Conservation (phyloP, 2,113 vertebrate species). For the Cinclus mexicanus region DNA sequence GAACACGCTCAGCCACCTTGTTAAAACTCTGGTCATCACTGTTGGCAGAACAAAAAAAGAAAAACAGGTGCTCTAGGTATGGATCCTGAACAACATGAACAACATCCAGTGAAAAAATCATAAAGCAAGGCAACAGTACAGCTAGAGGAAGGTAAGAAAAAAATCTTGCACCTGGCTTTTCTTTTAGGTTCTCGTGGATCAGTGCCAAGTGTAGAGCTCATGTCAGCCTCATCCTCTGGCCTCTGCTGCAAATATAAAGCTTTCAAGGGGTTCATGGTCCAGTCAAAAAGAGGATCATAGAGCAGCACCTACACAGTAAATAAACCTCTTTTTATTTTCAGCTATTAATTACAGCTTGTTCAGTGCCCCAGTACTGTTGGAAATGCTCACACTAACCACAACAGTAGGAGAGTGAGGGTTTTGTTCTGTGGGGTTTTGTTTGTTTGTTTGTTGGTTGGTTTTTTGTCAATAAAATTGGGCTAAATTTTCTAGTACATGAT, state of each 20-base stretch:
- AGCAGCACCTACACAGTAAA: conserved; percentile 84
- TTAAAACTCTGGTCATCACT: conserved; percentile 90
- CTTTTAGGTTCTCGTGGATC: conserved; percentile 80
- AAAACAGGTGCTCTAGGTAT: neutral
- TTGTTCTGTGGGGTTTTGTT: neutral
- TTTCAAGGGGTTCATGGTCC: conserved; percentile 98
- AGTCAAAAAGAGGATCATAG: conserved; percentile 96
- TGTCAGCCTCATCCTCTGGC: conserved; percentile 89
- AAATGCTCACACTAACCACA: neutral
- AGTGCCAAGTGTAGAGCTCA: conserved; percentile 79
- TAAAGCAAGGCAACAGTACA: neutral
- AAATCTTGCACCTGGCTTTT: conserved; percentile 78
- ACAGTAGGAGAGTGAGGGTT: neutral
- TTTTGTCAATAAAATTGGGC: neutral
- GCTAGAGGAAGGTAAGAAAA: neutral
- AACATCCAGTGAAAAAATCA: neutral
- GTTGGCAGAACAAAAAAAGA: conserved; percentile 23
- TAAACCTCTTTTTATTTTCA: neutral
- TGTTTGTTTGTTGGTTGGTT: neutral
- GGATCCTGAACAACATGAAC: neutral
- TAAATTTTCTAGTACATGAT: neutral
- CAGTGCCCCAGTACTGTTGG: neutral
- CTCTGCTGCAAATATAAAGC: conserved; percentile 92
- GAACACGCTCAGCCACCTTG: conserved; percentile 95
- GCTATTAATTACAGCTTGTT: neutral